Percentiles rank a stretch among this genome's conserved stretches.
Evolutionary conservation across 2,888 invertebrate genomes (phyloP).

Genomic region (Phortica magna): DNA sequence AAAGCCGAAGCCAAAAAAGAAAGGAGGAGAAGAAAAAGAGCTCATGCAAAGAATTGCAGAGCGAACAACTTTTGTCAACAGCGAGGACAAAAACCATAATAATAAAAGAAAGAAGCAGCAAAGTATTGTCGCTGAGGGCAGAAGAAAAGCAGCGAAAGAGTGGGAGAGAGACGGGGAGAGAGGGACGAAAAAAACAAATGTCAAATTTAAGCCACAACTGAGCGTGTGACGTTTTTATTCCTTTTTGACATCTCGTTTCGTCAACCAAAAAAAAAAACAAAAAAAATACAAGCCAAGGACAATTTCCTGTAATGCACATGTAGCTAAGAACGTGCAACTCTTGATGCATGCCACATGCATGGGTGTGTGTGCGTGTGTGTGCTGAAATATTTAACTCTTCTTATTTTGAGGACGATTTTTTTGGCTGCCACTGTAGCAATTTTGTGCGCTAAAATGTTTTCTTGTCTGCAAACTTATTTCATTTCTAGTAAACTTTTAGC

Average conservation of each 20-base stretch:
- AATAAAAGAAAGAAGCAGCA: background rate
- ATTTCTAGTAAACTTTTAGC: background rate
- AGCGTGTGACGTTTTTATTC: constrained; percentile 15
- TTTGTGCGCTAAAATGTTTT: too few species aligned
- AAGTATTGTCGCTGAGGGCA: background rate
- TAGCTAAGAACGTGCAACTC: background rate
- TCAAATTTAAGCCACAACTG: constrained; percentile 20
- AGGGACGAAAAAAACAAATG: background rate
- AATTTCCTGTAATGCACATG: constrained; percentile 14
- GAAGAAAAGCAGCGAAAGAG: background rate
- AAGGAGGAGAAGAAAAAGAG: background rate
- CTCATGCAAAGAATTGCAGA: background rate
- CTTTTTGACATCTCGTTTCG: background rate
- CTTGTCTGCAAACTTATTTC: too few species aligned
- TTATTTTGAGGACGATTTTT: too few species aligned
- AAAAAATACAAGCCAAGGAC: background rate
- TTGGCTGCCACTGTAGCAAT: too few species aligned
- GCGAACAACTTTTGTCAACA: constrained; percentile 4
- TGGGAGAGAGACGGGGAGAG: too few species aligned
- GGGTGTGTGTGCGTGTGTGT: too few species aligned
- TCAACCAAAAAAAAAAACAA: background rate
- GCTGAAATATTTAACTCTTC: too few species aligned
- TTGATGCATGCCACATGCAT: too few species aligned
- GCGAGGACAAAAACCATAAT: background rate
- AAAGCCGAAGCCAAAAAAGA: too few species aligned